Conservation (phyloP, 1,140 invertebrate genomes). For the Formica exsecta region DNA sequence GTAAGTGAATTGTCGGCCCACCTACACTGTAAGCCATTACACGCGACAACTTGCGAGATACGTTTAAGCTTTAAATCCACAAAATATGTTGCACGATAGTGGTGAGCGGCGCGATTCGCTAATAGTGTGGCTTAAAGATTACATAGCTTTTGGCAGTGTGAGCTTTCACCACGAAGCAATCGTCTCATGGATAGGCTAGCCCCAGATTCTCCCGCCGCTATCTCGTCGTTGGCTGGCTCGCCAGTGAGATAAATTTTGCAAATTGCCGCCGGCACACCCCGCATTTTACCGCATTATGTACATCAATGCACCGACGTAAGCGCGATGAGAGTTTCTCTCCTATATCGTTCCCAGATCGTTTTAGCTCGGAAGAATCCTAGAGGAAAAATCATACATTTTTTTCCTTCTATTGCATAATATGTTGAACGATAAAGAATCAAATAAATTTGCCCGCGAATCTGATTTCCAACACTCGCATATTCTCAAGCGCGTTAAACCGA, state of each 20-base stretch:
- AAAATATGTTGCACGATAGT: slow-evolving; percentile 47
- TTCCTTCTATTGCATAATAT: background rate
- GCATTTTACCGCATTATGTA: slow-evolving; percentile 62
- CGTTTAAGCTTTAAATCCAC: slow-evolving; percentile 39
- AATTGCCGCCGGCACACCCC: slow-evolving; percentile 65
- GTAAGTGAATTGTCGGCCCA: background rate
- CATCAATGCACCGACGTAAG: slow-evolving; percentile 40
- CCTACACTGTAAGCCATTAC: slow-evolving; percentile 10
- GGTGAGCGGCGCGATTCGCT: slow-evolving; percentile 30
- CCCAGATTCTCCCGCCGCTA: slow-evolving; percentile 56
- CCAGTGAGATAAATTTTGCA: slow-evolving; percentile 72
- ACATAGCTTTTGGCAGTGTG: slow-evolving; percentile 66
- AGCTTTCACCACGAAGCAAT: slow-evolving; percentile 68
- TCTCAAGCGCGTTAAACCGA: slow-evolving; percentile 40
- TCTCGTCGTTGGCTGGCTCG: slow-evolving; percentile 55
- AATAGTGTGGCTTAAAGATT: slow-evolving; percentile 68
- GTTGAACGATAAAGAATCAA: background rate
- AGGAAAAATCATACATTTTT: background rate
- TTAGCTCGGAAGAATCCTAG: background rate
- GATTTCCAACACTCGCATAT: slow-evolving; percentile 8
- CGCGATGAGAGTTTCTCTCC: slow-evolving; percentile 11
- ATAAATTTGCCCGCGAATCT: slow-evolving; percentile 5
- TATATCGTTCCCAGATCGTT: background rate
- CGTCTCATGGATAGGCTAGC: slow-evolving; percentile 54
- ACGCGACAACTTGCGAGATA: slow-evolving; percentile 21